Percentiles rank a stretch among this genome's conserved stretches.
Evolutionary conservation across 2,888 invertebrate species (phyloP).

Genomic region (Coremacera marginata): DNA sequence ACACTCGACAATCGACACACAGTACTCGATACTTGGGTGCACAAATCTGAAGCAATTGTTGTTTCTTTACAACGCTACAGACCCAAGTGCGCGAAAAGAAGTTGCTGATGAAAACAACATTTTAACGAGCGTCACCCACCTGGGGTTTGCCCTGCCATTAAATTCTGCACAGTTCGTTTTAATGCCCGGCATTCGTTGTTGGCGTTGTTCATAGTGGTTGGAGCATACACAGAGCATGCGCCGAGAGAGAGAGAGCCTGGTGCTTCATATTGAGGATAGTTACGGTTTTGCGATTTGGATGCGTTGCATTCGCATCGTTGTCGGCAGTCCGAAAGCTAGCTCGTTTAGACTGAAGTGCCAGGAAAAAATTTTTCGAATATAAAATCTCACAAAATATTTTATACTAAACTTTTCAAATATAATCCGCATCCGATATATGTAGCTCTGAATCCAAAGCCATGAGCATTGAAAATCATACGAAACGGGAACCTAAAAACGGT

Average conservation of each 20-base stretch:
- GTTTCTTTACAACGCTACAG: background rate
- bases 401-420: background rate
- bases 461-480: background rate
- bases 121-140: slow-evolving; percentile 19
- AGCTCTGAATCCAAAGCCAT: background rate
- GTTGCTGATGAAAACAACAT: slow-evolving; percentile 9
- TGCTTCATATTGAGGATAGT: background rate
- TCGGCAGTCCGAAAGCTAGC: slow-evolving; percentile 10
- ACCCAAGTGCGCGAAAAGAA: background rate
- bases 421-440: background rate
- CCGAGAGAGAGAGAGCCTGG: slow-evolving; percentile 35
- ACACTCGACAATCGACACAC: background rate
- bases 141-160: background rate
- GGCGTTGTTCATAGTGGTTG: slow-evolving; percentile 10
- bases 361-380: slow-evolving; percentile 7
- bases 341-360: slow-evolving; percentile 4
- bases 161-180: background rate
- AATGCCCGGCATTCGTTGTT: slow-evolving; percentile 24
- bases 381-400: background rate
- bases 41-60: background rate
- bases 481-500: background rate
- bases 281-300: slow-evolving; percentile 6
- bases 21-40: too few relatives aligned
- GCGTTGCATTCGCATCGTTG: slow-evolving; percentile 32
- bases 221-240: slow-evolving; percentile 25